Evolutionary conservation across 2,797 vertebrate species (phyloP).

Genomic region (Falco naumanni): DNA sequence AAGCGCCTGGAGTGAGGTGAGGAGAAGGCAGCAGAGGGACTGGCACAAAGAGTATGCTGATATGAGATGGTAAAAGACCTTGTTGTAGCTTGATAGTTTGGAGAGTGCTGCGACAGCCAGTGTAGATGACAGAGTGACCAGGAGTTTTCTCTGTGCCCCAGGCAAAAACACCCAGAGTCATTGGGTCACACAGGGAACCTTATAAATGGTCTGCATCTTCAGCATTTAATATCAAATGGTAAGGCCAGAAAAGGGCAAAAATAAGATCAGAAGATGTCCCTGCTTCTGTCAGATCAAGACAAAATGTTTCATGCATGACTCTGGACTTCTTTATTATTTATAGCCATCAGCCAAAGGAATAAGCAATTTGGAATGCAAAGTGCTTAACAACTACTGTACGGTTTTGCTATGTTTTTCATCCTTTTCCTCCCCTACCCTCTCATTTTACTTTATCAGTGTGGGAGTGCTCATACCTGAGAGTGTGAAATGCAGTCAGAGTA

Average conservation of each 20-base stretch:
- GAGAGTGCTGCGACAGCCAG: too few relatives aligned
- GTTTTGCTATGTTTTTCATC: accelerated
- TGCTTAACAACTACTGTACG: accelerated
- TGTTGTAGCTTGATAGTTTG: too few relatives aligned
- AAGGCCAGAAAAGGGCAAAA: not conserved
- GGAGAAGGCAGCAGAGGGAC: too few relatives aligned
- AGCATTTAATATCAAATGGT: not conserved
- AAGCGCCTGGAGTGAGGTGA: too few relatives aligned
- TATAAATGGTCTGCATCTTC: not conserved
- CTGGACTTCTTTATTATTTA: not conserved
- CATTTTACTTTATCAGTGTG: too few relatives aligned
- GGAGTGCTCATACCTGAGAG: not conserved
- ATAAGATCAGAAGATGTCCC: not conserved
- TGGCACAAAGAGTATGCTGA: too few relatives aligned
- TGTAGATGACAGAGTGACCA: not conserved
- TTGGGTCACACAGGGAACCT: not conserved
- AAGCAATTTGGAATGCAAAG: not conserved
- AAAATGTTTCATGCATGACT: not conserved
- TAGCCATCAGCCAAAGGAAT: not conserved
- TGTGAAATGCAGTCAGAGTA: not conserved
- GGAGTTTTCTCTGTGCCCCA: not conserved
- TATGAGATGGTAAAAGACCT: too few relatives aligned
- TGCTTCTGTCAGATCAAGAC: not conserved
- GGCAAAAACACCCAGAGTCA: not conserved
- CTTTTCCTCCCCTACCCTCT: not conserved